phyloP scores from a whole-genome alignment of 2,888 invertebrate species.

The Hemithea aestivaria region DNA sequence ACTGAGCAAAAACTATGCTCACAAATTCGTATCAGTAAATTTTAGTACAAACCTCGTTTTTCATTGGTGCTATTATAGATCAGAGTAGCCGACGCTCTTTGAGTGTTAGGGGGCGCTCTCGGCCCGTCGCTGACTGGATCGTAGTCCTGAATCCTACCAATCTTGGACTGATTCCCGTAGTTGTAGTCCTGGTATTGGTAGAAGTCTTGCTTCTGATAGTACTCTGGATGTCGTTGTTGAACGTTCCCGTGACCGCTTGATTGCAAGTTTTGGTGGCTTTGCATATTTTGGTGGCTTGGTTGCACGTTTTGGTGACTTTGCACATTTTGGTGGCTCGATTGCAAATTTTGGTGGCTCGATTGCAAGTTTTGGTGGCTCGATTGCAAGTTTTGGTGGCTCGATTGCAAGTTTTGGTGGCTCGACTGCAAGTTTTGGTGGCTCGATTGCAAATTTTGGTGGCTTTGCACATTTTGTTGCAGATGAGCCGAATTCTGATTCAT shows the following conservation, averaged over 20 bases:
- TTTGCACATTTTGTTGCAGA: not conserved
- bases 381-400: no score
- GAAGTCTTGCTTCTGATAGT: constrained; percentile 34
- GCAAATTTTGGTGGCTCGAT: no score
- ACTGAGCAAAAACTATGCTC: no score
- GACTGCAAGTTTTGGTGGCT: no score
- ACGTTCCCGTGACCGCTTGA: constrained; percentile 22
- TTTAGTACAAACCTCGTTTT: constrained; percentile 63
- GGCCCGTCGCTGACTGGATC: constrained; percentile 87
- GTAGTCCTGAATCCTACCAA: constrained; percentile 89
- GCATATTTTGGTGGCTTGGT: no score
- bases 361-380: no score
- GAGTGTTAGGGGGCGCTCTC: constrained; percentile 84
- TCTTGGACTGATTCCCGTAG: constrained; percentile 60
- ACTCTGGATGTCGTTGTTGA: constrained; percentile 32
- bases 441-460: no score
- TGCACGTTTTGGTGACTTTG: no score
- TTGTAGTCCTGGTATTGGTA: constrained; percentile 46
- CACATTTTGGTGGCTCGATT: no score
- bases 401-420: no score
- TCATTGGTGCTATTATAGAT: constrained; percentile 84
- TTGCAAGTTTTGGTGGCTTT: constrained; percentile 13
- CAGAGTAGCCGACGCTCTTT: constrained; percentile 88
- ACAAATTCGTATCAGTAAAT: no score
- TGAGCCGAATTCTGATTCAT: constrained; percentile 8